Evolutionary conservation across 2,888 invertebrate species (phyloP).

Genomic region (Diarsia brunnea): DNA sequence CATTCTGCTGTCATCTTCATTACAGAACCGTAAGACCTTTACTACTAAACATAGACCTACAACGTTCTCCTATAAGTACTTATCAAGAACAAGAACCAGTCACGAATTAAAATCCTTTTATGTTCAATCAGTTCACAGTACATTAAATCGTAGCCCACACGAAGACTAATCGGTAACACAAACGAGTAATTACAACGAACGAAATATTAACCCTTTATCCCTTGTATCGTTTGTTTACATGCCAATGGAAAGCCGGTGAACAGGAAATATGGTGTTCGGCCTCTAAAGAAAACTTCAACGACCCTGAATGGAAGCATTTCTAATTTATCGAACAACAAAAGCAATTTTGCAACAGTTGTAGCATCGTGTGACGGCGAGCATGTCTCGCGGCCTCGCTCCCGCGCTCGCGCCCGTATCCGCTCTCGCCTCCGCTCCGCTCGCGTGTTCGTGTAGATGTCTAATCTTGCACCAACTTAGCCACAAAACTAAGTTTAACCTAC

Average conservation of each 20-base stretch:
- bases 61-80: slow-evolving; percentile 2
- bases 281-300: slow-evolving; percentile 72
- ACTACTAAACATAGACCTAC: not conserved
- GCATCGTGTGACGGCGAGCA: slow-evolving; percentile 69
- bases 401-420: slow-evolving; percentile 15
- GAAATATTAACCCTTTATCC: slow-evolving; percentile 45
- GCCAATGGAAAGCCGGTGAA: slow-evolving; percentile 66
- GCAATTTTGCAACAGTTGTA: slow-evolving; percentile 83
- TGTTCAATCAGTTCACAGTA: slow-evolving; percentile 52
- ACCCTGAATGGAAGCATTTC: slow-evolving; percentile 77
- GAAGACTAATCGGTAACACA: slow-evolving; percentile 49
- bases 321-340: slow-evolving; percentile 83
- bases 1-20: not conserved
- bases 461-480: slow-evolving; percentile 78
- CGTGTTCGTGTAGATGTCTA: slow-evolving; percentile 80
- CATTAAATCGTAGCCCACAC: slow-evolving; percentile 44
- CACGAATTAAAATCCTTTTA: slow-evolving; percentile 56
- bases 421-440: slow-evolving; percentile 27
- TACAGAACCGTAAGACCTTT: not conserved
- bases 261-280: slow-evolving; percentile 71
- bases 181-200: slow-evolving; percentile 48
- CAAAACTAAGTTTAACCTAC: slow-evolving; percentile 81
- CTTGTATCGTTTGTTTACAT: slow-evolving; percentile 55
- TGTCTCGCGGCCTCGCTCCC: slow-evolving; percentile 45
- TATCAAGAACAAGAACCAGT: slow-evolving; percentile 22